Conservation (phyloP, 2,797 vertebrate species). For the Masticophis lateralis region DNA sequence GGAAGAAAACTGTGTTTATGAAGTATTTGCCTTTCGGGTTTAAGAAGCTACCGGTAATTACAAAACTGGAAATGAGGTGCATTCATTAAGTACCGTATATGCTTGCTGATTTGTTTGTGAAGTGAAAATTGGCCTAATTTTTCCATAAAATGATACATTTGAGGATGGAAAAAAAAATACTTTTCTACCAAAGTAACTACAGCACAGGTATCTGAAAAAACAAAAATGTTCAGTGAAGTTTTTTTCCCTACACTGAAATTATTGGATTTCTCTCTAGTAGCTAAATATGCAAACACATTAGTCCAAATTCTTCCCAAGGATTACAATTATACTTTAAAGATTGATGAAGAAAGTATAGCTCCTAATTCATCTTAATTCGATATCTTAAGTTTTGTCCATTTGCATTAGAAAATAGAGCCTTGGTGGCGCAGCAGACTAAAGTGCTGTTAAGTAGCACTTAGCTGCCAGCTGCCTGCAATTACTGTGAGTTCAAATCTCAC, state of each 20-base stretch:
- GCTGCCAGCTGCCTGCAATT: too few relatives aligned
- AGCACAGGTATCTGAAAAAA: background rate
- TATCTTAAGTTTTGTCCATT: background rate
- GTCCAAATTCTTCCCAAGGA: background rate
- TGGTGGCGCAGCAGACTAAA: too few relatives aligned
- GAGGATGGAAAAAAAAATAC: background rate
- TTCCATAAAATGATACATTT: background rate
- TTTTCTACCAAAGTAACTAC: background rate
- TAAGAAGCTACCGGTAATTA: background rate
- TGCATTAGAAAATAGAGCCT: background rate
- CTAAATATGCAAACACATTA: background rate
- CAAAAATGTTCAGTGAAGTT: background rate
- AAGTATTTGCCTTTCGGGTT: background rate
- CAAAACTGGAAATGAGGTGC: background rate
- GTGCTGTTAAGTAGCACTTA: too few relatives aligned
- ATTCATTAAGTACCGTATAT: background rate
- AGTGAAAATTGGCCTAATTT: background rate
- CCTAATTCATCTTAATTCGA: background rate
- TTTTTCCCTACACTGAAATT: background rate
- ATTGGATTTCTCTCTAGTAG: background rate
- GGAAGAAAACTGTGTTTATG: background rate
- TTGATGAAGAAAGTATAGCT: background rate
- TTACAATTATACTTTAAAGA: background rate
- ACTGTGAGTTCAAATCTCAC: too few relatives aligned
- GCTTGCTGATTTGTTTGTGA: background rate